phyloP scores from a whole-genome alignment of 1,140 invertebrate species.

The Vanessa tameamea region DNA sequence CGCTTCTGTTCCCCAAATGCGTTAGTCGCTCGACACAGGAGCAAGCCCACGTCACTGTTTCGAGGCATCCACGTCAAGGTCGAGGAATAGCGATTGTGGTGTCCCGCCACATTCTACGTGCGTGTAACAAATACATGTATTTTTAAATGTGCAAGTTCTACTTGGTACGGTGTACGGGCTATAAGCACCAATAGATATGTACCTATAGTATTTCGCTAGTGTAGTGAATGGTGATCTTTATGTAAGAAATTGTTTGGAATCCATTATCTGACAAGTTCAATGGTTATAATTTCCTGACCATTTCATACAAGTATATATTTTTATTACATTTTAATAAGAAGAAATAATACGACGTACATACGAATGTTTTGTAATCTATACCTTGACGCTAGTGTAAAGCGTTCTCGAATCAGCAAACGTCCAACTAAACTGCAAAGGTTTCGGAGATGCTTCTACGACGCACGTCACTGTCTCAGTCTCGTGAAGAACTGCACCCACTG shows the following conservation, averaged over 20 bases:
- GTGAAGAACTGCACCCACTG: slow-evolving; percentile 46
- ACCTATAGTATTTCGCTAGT: too few relatives aligned
- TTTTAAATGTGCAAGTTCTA: neutral
- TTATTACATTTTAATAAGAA: too few relatives aligned
- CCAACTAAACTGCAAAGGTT: slow-evolving; percentile 67
- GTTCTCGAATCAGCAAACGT: slow-evolving; percentile 65
- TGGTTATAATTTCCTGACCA: neutral
- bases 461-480: slow-evolving; percentile 62
- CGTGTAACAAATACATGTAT: neutral
- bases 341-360: neutral
- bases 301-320: too few relatives aligned
- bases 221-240: too few relatives aligned
- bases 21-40: slow-evolving; percentile 64
- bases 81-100: slow-evolving; percentile 60
- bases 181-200: too few relatives aligned
- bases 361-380: slow-evolving; percentile 27
- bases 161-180: too few relatives aligned
- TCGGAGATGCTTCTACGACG: slow-evolving; percentile 58
- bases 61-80: slow-evolving; percentile 63
- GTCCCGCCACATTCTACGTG: slow-evolving; percentile 53
- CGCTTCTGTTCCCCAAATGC: slow-evolving; percentile 65
- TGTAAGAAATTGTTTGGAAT: too few relatives aligned
- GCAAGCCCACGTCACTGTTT: slow-evolving; percentile 52
- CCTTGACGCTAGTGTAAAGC: slow-evolving; percentile 62
- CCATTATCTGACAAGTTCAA: neutral